Evolutionary conservation across 2,113 vertebrate species (phyloP), one percentile per base, ranked within the genome.

Genomic region (Odontesthes bonariensis): DNA sequence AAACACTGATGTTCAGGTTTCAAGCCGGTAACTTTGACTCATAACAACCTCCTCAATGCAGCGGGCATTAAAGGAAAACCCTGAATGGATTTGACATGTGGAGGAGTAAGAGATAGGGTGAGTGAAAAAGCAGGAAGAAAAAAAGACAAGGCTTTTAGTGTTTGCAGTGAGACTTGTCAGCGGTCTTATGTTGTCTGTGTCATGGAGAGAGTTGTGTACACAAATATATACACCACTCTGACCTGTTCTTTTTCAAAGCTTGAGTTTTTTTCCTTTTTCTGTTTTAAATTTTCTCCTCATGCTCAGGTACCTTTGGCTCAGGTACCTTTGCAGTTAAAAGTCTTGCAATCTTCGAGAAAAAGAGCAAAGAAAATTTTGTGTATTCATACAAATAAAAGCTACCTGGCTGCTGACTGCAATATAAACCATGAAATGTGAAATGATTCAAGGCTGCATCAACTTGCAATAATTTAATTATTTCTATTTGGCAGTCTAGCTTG

Each of bases 1-100:
- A 85, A 86, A 81, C 61, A 22, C 4, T 22, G 42, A 38, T 35
- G 31, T 35, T 84, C 69, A 72, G 53, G 87, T 83, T 83, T 87
- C 69, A 5, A 82, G 53, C 75, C 40, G 54, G 72, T 72, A 60
- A 83, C 73, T 83, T 69, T 68, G 75, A 75, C 77, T 83, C 75
- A 81, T 69, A 80, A 82, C 79, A 83, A 68, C 55, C 62, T 58
- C 52, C 59, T 75, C 57, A 0, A 44, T 57, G 69, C 74, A 77
- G 73, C 33, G 20, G 70, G 80, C 64, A 68, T 77, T 55, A 83
- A 84, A 83, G 79, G 57, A 63, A 73, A 77, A 52, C 51, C 77
- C 65, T 81, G 79, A 83, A 77, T 74, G 59, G 69, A 69, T 83
- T 32, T 68, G 84, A 78, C 75, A 53, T 75, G 76, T 23, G 32